phyloP scores from a whole-genome alignment of 2,888 invertebrate species.

The Eristalis intricaria region DNA sequence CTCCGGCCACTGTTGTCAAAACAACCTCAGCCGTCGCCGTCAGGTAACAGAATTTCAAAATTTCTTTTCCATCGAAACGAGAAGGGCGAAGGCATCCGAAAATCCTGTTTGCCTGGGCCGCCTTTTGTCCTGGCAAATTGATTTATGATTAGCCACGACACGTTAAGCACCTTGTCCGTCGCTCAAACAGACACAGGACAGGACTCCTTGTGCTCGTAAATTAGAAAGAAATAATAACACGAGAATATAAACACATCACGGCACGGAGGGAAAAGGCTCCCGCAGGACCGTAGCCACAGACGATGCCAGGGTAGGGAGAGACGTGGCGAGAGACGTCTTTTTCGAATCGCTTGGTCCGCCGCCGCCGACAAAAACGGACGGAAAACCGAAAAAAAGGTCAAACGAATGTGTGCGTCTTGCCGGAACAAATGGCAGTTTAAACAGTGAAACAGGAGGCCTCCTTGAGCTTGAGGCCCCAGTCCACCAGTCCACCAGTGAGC shows the following conservation, averaged over 20 bases:
- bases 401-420: conserved; percentile 12
- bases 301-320: neutral
- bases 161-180: conserved; percentile 68
- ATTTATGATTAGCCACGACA: conserved; percentile 70
- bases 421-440: conserved; percentile 65
- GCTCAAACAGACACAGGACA: conserved; percentile 29
- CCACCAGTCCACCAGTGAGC: neutral
- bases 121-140: conserved; percentile 59
- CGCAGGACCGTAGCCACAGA: neutral
- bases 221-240: conserved; percentile 54
- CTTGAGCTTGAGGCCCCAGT: conserved; percentile 15
- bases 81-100: neutral
- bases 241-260: conserved; percentile 25
- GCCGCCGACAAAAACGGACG: neutral
- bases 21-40: conserved; percentile 46
- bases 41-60: conserved; percentile 41
- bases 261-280: neutral
- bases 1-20: conserved; percentile 53
- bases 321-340: neutral
- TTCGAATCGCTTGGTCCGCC: neutral
- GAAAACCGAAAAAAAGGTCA: conserved; percentile 39
- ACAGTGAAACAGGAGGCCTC: conserved; percentile 28
- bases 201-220: conserved; percentile 43
- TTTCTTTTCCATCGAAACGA: neutral
- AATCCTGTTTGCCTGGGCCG: conserved; percentile 30